Evolutionary conservation across 2,888 invertebrate species (phyloP).

Genomic region (Zaprionus obscuricornis): DNA sequence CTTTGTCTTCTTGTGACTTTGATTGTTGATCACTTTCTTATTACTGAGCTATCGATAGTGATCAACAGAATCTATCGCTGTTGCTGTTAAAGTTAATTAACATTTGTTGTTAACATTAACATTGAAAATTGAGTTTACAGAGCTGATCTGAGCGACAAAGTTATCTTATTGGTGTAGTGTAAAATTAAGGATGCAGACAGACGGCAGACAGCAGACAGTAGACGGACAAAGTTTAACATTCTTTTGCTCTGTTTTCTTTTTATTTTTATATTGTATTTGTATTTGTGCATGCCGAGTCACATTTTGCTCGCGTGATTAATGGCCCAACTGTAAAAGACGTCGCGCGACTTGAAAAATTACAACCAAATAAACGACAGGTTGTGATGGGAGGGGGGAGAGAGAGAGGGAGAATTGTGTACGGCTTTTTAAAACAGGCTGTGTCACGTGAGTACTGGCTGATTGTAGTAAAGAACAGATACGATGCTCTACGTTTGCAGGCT

Average conservation of each 20-base stretch:
- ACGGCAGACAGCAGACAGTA: conserved; percentile 33
- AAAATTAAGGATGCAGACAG: conserved; percentile 38
- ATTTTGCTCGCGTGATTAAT: conserved; percentile 73
- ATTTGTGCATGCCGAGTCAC: conserved; percentile 53
- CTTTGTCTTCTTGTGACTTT: no score
- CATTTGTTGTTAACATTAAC: no score
- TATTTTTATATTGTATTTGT: conserved; percentile 23
- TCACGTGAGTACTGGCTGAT: conserved; percentile 55
- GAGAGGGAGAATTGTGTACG: conserved; percentile 50
- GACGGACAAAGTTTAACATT: conserved; percentile 30
- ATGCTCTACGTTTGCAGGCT: conserved; percentile 4
- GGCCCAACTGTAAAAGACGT: conserved; percentile 69
- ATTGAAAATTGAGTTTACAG: no score
- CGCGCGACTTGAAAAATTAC: conserved; percentile 79
- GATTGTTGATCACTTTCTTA: no score
- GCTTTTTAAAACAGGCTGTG: conserved; percentile 68
- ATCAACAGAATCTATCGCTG: no score
- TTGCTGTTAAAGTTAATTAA: no score
- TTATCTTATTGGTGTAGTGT: conserved; percentile 35
- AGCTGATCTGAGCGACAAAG: no score
- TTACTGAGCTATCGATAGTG: no score
- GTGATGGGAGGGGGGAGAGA: no score
- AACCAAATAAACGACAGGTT: conserved; percentile 68
- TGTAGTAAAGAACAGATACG: neutral
- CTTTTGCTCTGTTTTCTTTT: conserved; percentile 12